Percentiles rank a stretch among this genome's conserved stretches.
Evolutionary conservation across 1,140 invertebrate genomes (phyloP).

Genomic region (Drosophila bocqueti): DNA sequence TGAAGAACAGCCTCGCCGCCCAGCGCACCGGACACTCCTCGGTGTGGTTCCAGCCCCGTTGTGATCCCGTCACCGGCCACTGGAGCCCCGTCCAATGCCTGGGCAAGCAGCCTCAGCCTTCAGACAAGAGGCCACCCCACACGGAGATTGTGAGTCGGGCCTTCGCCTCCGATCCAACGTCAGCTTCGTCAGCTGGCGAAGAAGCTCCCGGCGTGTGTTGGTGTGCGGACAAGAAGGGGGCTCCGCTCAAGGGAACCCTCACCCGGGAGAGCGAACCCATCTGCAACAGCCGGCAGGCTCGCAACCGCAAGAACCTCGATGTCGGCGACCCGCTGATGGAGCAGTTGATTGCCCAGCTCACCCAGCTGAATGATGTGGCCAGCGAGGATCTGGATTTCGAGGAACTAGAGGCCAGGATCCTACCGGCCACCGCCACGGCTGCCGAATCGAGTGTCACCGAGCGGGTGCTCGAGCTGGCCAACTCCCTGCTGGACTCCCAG

Average conservation of each 20-base stretch:
- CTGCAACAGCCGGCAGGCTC: constrained; percentile 91
- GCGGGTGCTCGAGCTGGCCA: constrained; percentile 78
- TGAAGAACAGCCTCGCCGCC: constrained; percentile 90
- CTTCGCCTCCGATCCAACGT: constrained; percentile 31
- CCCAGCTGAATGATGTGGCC: constrained; percentile 86
- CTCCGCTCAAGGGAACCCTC: constrained; percentile 91
- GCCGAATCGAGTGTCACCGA: constrained; percentile 56
- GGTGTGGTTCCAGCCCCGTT: constrained; percentile 89
- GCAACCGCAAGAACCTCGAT: constrained; percentile 85
- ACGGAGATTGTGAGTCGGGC: constrained; percentile 67
- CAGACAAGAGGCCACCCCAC: constrained; percentile 1
- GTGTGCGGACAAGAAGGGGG: constrained; percentile 93
- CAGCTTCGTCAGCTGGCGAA: constrained; percentile 11
- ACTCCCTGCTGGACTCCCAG: constrained; percentile 81
- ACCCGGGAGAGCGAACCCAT: constrained; percentile 89
- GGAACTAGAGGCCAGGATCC: constrained; percentile 46
- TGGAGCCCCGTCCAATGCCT: constrained; percentile 94
- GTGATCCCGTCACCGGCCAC: constrained; percentile 89
- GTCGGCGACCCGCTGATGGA: constrained; percentile 86
- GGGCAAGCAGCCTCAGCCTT: constrained; percentile 79
- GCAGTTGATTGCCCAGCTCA: constrained; percentile 88
- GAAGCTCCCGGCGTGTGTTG: constrained; percentile 89
- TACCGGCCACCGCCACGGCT: constrained; percentile 24
- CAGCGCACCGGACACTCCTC: constrained; percentile 87
- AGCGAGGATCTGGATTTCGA: constrained; percentile 84